Evolutionary conservation across 2,797 vertebrate species (phyloP).

Genomic region (Onychomys arenicola): DNA sequence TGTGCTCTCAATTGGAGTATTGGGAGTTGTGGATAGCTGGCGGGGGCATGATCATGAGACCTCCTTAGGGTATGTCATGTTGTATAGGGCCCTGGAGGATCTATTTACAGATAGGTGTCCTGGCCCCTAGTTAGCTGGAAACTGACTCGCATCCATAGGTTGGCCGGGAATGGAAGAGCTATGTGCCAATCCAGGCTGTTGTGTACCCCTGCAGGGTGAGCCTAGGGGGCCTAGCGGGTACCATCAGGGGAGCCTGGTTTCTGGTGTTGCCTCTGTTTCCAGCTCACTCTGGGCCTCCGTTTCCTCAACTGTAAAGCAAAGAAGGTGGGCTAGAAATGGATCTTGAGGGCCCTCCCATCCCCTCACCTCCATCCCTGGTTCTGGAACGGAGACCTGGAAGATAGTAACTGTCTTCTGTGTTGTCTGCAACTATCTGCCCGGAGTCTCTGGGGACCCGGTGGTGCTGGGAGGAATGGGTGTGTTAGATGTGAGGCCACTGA

Average conservation of each 20-base stretch:
- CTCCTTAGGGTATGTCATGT: background rate
- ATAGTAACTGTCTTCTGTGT: background rate
- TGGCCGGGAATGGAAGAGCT: background rate
- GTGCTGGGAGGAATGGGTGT: background rate
- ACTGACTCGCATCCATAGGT: background rate
- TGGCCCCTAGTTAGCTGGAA: background rate
- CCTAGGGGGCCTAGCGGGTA: background rate
- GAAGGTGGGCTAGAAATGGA: slow-evolving; percentile 11
- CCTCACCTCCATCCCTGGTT: background rate
- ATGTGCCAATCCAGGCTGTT: background rate
- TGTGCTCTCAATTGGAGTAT: background rate
- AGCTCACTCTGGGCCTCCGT: background rate
- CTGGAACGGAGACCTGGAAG: background rate
- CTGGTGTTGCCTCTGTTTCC: slow-evolving; percentile 39
- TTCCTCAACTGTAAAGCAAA: slow-evolving; percentile 31
- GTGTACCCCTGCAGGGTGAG: background rate
- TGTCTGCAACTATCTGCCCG: background rate
- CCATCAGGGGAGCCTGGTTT: background rate
- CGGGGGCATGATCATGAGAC: background rate
- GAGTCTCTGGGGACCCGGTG: background rate
- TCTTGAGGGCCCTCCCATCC: background rate
- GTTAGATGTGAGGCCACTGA: background rate
- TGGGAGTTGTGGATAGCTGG: background rate
- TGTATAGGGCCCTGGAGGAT: background rate
- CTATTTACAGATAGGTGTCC: background rate